Evolutionary conservation across 2,888 invertebrate genomes (phyloP), one percentile per base, ranked within the genome.

Genomic region (Acleris literana): DNA sequence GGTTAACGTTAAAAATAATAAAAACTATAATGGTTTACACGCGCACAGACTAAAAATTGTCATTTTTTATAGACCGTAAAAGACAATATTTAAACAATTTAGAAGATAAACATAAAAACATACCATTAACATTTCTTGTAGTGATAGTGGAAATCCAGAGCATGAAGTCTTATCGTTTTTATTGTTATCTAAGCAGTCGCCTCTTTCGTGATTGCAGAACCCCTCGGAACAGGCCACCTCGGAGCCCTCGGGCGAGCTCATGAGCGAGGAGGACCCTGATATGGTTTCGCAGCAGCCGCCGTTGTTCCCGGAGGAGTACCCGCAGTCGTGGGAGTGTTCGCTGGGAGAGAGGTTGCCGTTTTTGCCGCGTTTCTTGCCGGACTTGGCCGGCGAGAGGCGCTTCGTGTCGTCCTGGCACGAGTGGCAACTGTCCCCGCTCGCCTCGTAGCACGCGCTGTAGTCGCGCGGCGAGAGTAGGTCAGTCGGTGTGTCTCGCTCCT

Each of bases 151-250:
- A 75, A 94, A 93, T 69, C 94, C 92, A 69, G 87, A 79, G 81
- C 93, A 86, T 72, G 85, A 76, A 70, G 82, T 77, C 76, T 90
- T 92, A 70, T 90, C 88, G 69, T 75, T 84, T 79, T 92, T 91
- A 69, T 81, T 74, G 71, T 83, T 74, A 71, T 92, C 92, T 76
- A 83, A 80, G 75, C 92, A 91, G 78, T 92, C 88, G 75, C 93
- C 92, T 77, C 92, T 80, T 72, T 96, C 96, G 75, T 96, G 95
- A 82, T 96, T 96, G 86, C 98, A 98, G 82, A 97, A 96, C 51
- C 96, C 96, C 81, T 98, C 98, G 0, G 96, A 97, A 86, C 97
- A 98, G 1, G 97, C 97, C 62, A 97, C 95, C 81, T 97, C 98
- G 0, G 97, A 97, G 39, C 97, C 97, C 80, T 97, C 98, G 0